phyloP scores from a whole-genome alignment of 2,888 invertebrate genomes.

The Drosophila kambysellisi region DNA sequence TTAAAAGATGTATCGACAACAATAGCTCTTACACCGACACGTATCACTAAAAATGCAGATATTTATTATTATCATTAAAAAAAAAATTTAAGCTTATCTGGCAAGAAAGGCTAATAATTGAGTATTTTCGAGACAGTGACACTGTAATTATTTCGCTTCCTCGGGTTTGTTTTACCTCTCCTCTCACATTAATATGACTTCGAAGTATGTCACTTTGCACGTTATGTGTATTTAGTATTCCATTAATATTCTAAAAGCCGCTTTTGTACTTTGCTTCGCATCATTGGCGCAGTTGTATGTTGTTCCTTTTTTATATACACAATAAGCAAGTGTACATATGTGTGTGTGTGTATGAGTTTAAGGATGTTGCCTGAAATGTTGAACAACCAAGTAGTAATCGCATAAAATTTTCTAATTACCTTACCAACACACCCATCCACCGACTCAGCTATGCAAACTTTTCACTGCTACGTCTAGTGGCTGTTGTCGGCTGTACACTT shows the following conservation, averaged over 20 bases:
- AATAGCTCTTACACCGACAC: neutral
- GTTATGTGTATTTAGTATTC: conserved; percentile 78
- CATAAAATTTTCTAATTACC: conserved; percentile 82
- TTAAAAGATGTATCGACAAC: neutral
- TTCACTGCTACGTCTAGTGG: conserved; percentile 18
- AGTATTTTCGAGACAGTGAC: neutral
- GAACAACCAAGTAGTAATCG: conserved; percentile 68
- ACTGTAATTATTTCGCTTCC: conserved; percentile 1
- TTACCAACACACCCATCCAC: conserved; percentile 47
- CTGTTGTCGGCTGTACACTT: neutral
- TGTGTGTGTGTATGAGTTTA: conserved; percentile 30
- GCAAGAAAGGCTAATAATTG: neutral
- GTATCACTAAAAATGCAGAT: neutral
- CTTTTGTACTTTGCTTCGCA: conserved; percentile 76
- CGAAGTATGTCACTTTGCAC: conserved; percentile 41
- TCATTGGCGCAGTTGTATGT: conserved; percentile 66
- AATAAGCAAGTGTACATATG: conserved; percentile 9
- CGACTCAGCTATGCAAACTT: conserved; percentile 30
- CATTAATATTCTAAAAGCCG: conserved; percentile 83
- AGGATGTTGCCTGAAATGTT: conserved; percentile 48
- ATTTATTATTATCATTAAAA: neutral
- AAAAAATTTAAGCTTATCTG: neutral
- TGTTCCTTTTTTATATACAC: conserved; percentile 42
- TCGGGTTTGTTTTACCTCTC: conserved; percentile 9
- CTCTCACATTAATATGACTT: conserved; percentile 6